Base-by-base conservation (phyloP, 2,797 vertebrate genomes). In the Lophotriccus pileatus region DNA sequence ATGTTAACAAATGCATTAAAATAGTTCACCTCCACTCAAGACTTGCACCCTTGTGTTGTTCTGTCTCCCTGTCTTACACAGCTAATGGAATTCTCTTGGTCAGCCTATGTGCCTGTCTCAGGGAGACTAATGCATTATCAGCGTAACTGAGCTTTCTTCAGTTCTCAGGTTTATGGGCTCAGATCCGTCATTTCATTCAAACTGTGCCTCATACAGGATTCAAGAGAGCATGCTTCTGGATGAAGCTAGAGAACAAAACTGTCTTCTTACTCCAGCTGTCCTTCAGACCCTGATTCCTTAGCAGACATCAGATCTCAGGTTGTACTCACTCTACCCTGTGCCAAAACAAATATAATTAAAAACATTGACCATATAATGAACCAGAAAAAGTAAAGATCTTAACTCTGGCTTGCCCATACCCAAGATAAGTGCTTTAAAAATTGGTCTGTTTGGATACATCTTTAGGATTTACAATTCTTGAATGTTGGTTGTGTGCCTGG, bases 271-370 rank as follows among this genome's bases (percentile, higher is more conserved):
- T 84, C 68, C 46, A 46, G 32, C 74, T 81, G 66, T 78, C 74
- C 74, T 92, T 86, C 74, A 89, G 50, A 25, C 25, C 9, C 49
- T 39, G 37, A 49, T 79, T 24, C 36, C 28, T 15, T 13, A n/a
- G 28, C 46, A 79, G 70, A 87, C 43, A 52, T 28, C 28, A 24
- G 43, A 47, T 50, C 79, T 91, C 60, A 17, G 49, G 53, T 41
- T 93, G 43, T 67, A 55, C 34, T 74, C 32, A 11, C 21, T 28
- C 92, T n/a, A 10, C 46, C 21, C 21, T 68, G n/a, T 25, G 49
- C 60, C 87, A 88, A 91, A 95, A 82, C 39, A 95, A 90, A 91
- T 28, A 47, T 16, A 75, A 81, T 63, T 78, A 56, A 78, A 81
- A 91, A 28, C 53, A 25, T 17, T 72, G 43, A 25, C 53, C 2